Evolutionary conservation across 2,888 invertebrate species (phyloP), one percentile per base, ranked within the genome.

Genomic region (Rhingia campestris): DNA sequence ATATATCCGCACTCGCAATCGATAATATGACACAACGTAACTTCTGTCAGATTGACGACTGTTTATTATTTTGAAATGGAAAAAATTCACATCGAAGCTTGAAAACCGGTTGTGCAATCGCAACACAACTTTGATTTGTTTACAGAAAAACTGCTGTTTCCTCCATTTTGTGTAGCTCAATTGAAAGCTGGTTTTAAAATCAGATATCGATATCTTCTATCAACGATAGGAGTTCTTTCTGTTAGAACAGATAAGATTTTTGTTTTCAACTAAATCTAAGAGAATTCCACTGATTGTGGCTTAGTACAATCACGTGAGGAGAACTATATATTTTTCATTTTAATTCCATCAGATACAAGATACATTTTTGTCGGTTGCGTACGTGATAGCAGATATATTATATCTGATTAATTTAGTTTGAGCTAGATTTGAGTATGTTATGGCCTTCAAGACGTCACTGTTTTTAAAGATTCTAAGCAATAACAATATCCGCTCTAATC

Each of bases 61-160:
- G 12, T 41, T 9, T 47, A 10, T 37, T 7, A 5, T n/a, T 41
- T 7, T 3, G 0, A 41, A 39, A 39, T 33, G 5, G 4, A 32
- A 22, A 22, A 4, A 59, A 70, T 14, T 32, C 3, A n/a, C 45
- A 47, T 47, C 32, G 12, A 45, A 45, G 33, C 7, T 53, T 0
- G 30, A 41, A 41, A 73, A 73, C 64, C 64, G 64, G 64, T 73
- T 73, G n/a, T 56, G 45, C 12, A 64, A 64, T 6, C 10, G n/a
- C 4, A 4, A 14, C 43, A 43, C 12, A 51, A 14, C 5, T 3
- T 30, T 7, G 7, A 22, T 22, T n/a, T 49, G 30, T 47, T 22
- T 9, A 22, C 7, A 47, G 5, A 49, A 0, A 41, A 41, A 1
- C 30, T 49, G 30, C 2, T 4, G 7, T 22, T 49, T 32, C 9